Conservation (phyloP, 2,888 invertebrate species). For the Cephalotes varians region DNA sequence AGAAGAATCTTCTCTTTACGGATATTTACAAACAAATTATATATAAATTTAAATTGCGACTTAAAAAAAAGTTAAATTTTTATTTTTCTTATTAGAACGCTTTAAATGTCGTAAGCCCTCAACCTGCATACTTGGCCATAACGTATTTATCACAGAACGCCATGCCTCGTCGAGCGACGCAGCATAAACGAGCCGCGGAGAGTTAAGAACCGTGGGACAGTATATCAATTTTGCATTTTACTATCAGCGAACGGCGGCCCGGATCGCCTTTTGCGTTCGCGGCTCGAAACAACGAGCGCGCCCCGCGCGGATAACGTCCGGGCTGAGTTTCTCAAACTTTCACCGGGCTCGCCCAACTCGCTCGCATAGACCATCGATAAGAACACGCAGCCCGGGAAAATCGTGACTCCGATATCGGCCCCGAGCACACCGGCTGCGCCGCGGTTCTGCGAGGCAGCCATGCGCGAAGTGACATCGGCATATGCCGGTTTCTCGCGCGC, state of each 20-base stretch:
- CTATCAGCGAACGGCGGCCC: conserved; percentile 15
- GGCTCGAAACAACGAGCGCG: conserved; percentile 53
- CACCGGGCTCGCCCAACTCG: conserved; percentile 79
- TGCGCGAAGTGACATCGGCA: conserved; percentile 80
- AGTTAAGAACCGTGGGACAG: neutral
- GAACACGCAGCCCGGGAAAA: conserved; percentile 73
- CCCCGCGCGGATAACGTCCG: conserved; percentile 63
- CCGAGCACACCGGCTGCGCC: conserved; percentile 20
- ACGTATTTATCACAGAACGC: neutral
- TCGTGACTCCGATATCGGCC: conserved; percentile 71
- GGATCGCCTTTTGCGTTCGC: conserved; percentile 50
- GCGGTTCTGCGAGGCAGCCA: conserved; percentile 76
- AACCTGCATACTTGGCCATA: neutral
- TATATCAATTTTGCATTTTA: conserved; percentile 44
- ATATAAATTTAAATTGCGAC: neutral
- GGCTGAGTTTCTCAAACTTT: conserved; percentile 82
- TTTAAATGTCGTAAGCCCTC: neutral
- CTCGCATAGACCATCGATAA: conserved; percentile 73
- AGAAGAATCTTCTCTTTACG: neutral
- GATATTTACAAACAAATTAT: neutral
- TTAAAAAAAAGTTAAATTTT: neutral
- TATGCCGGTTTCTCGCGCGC: conserved; percentile 11
- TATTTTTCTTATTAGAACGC: neutral
- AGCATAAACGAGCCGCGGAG: neutral
- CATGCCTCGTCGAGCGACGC: neutral